Percentiles rank a stretch among this genome's conserved stretches.
Evolutionary conservation across 1,140 invertebrate species (phyloP).

Genomic region (Bombyx mori): ASM3026992v2 NC_085128.1:7287501-7288000

Average conservation of each 20-base stretch:
- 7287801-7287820: constrained; percentile 54
- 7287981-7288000: too few species aligned
- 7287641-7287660: constrained; percentile 30
- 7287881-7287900: constrained; percentile 61
- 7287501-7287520: constrained; percentile 66
- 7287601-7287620: constrained; percentile 19
- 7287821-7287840: constrained; percentile 64
- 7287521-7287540: constrained; percentile 57
- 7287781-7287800: constrained; percentile 44
- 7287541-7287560: constrained; percentile 26
- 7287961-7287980: constrained; percentile 5
- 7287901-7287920: constrained; percentile 24
- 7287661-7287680: constrained; percentile 16
- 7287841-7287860: constrained; percentile 61
- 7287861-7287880: constrained; percentile 47
- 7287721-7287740: constrained; percentile 30
- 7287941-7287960: not conserved
- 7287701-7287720: constrained; percentile 31
- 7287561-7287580: constrained; percentile 15
- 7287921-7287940: not conserved
- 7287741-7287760: constrained; percentile 40
- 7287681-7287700: constrained; percentile 28
- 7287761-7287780: constrained; percentile 8
- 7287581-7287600: constrained; percentile 11
- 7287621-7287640: constrained; percentile 27